Conservation (phyloP, 2,888 invertebrate species). For the Trachelus tabidus region DNA sequence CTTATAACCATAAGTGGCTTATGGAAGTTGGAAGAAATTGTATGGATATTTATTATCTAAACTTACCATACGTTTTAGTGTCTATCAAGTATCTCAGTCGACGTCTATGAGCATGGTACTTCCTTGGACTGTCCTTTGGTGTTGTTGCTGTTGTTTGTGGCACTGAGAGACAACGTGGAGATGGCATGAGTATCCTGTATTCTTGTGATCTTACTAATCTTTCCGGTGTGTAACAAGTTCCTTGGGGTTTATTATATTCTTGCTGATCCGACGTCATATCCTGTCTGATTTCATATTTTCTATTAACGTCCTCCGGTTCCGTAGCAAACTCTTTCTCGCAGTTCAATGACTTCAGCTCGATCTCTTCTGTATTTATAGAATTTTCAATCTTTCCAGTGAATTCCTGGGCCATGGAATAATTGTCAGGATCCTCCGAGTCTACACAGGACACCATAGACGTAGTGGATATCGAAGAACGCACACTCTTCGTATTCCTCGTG, state of each 20-base stretch:
- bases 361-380: slow-evolving; percentile 28
- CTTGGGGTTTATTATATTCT: slow-evolving; percentile 17
- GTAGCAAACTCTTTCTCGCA: slow-evolving; percentile 26
- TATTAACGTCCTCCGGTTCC: slow-evolving; percentile 41
- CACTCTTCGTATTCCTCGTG: slow-evolving; percentile 4
- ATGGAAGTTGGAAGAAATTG: background rate
- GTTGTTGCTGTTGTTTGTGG: background rate
- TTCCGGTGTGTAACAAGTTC: slow-evolving; percentile 55
- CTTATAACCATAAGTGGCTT: background rate
- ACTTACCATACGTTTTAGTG: slow-evolving; percentile 26
- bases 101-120: slow-evolving; percentile 18
- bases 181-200: slow-evolving; percentile 52
- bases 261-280: slow-evolving; percentile 25
- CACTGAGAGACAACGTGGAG: slow-evolving; percentile 37
- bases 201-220: slow-evolving; percentile 53
- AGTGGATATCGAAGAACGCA: slow-evolving; percentile 33
- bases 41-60: background rate
- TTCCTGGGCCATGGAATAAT: slow-evolving; percentile 30
- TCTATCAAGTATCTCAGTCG: slow-evolving; percentile 34
- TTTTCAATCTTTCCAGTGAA: slow-evolving; percentile 26
- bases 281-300: background rate
- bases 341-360: slow-evolving; percentile 39
- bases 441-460: slow-evolving; percentile 42
- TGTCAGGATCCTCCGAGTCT: slow-evolving; percentile 40
- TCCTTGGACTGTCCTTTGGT: slow-evolving; percentile 21